phyloP scores from a whole-genome alignment of 2,888 invertebrate species.

The Operophtera brumata region DNA sequence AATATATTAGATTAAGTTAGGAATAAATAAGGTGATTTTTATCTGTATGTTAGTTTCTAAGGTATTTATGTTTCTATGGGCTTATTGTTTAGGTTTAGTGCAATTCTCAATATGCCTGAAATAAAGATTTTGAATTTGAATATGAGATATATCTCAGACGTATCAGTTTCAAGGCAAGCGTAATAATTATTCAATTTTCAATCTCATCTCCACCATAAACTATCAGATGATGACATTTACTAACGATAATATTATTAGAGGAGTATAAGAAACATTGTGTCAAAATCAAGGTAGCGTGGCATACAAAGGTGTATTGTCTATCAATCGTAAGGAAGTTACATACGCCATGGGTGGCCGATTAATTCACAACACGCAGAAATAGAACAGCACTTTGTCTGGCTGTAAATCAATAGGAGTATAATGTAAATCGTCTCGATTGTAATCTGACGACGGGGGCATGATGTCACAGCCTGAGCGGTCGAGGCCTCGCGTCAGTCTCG shows the following conservation, averaged over 20 bases:
- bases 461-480: slow-evolving; percentile 56
- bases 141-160: no score
- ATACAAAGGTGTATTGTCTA: slow-evolving; percentile 15
- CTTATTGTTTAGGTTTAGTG: no score
- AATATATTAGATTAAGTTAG: no score
- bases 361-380: slow-evolving; percentile 58
- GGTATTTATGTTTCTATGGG: no score
- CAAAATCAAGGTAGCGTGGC: slow-evolving; percentile 23
- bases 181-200: not conserved
- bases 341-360: slow-evolving; percentile 60
- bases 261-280: slow-evolving; percentile 14
- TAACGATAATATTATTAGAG: not conserved
- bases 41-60: no score
- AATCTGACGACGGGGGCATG: slow-evolving; percentile 56
- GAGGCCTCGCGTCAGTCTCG: slow-evolving; percentile 47
- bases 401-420: slow-evolving; percentile 73
- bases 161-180: slow-evolving; percentile 6
- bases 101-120: no score
- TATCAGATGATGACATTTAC: slow-evolving; percentile 4
- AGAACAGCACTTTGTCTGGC: slow-evolving; percentile 50
- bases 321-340: slow-evolving; percentile 26
- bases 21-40: no score
- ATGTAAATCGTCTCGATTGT: slow-evolving; percentile 74
- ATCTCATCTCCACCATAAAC: not conserved
- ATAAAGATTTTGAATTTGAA: no score